Conservation (phyloP, 2,113 vertebrate species). For the Coturnix japonica region DNA sequence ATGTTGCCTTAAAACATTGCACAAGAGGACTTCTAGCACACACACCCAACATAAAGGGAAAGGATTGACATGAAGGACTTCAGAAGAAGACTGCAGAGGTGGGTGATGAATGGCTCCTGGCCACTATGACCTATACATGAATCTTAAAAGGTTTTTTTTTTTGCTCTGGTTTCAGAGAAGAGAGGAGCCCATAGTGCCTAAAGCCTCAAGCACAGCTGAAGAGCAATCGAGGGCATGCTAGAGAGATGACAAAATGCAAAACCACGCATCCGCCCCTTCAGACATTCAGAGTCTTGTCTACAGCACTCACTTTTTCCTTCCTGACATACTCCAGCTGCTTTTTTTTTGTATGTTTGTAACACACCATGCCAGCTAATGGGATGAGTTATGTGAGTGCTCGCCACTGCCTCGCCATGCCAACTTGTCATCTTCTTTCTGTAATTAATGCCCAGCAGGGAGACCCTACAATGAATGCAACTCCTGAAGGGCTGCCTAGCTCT, state of each 20-base stretch:
- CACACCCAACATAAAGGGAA: not conserved
- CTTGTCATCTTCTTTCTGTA: not conserved
- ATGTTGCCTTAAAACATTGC: not conserved
- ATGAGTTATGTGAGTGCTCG: not conserved
- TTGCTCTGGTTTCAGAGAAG: not conserved
- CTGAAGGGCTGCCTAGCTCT: not conserved
- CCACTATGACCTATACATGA: not conserved
- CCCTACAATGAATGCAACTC: not conserved
- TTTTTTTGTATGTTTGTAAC: fast-evolving
- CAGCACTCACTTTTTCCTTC: fast-evolving
- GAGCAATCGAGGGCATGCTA: not conserved
- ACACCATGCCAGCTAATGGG: not conserved
- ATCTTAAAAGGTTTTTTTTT: not conserved
- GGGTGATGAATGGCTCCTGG: not conserved
- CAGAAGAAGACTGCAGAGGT: not conserved
- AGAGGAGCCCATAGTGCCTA: not conserved
- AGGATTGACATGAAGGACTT: not conserved
- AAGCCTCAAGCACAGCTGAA: not conserved
- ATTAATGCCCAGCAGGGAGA: not conserved
- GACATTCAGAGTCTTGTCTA: not conserved
- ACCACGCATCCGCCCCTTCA: not conserved
- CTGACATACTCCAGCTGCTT: not conserved
- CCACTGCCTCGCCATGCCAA: not conserved
- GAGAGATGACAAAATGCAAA: not conserved
- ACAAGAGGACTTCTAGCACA: not conserved